Base-by-base conservation (phyloP, 92 coral and sea anemone species). In the Chrysogorgia sp. region DNA sequence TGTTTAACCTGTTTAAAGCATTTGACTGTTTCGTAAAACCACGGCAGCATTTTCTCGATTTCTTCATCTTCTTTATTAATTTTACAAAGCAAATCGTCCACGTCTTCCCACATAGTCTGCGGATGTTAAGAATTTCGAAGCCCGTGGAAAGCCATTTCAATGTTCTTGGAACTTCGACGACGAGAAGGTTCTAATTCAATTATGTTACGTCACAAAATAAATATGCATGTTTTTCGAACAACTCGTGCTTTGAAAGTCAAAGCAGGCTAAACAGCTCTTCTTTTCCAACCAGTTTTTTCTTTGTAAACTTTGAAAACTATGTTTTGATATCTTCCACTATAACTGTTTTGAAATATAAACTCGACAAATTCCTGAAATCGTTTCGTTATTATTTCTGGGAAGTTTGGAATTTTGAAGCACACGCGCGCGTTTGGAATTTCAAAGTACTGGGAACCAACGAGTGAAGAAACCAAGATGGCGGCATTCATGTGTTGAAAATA, bases 1-100 rank as follows among this genome's bases (percentile, higher is more conserved):
- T 91, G 92, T 60, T 91, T 91, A 19, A 91, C 76, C 25, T 69
- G 80, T 49, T 86, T 80, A 60, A 91, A 88, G 30, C 89, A 68
- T 1, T 89, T 45, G 23, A 89, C 87, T 23, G 59, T 83, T 58
- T 86, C 88, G 75, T 91, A 82, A 48, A 91, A 80, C 96, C 92
- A 88, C 7, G 88, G 84, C 80, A 91, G 31, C 34, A 88, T 61
- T 34, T 58, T 62, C 45, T 79, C 82, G 0, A 88, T 70, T 19
- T 88, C 92, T 3, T 77, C 69, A 7, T 52, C 67, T 10, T 68
- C 76, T 34, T 91, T 82, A 40, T 82, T 80, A 23, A 84, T 83
- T 43, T 63, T 76, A 17, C 72, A 82, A 24, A 90, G 86, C 41
- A 85, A 31, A 29, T 71, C 58, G 47, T 90, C 92, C 12, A 84